Percentiles rank a stretch among this genome's conserved stretches.
These are phyloP conservation scores for Pteronura brasiliensis DNA, from an alignment of 2,113 vertebrate genomes.

Conservation along the genomic window DNA sequence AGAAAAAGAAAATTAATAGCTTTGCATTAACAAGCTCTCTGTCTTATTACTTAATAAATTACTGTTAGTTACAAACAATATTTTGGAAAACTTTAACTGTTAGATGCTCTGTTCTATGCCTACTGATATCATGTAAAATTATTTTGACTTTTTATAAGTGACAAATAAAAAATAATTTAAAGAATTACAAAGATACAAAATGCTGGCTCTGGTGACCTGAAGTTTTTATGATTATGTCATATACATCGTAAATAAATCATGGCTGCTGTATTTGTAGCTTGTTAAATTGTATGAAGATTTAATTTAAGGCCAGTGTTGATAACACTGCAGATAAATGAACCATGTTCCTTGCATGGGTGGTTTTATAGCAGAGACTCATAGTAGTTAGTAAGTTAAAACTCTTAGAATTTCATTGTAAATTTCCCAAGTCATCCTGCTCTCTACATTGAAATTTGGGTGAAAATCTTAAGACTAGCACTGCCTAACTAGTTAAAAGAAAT, in stretches of 20 bases:
- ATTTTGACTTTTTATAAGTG: constrained; percentile 30
- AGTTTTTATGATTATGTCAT: constrained; percentile 45
- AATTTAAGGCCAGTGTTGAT: constrained; percentile 45
- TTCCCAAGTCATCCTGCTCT: not conserved
- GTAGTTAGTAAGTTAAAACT: constrained; percentile 22
- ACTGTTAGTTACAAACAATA: constrained; percentile 50
- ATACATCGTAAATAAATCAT: constrained; percentile 43
- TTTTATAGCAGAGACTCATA: constrained; percentile 38
- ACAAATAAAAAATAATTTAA: constrained; percentile 50
- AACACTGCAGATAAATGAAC: constrained; percentile 36
- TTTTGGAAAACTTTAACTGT: constrained; percentile 45
- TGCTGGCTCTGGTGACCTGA: not conserved
- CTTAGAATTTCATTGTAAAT: constrained; percentile 22
- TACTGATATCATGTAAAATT: constrained; percentile 43
- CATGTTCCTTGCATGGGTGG: constrained; percentile 20
- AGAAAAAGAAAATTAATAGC: constrained; percentile 68
- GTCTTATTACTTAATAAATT: constrained; percentile 73
- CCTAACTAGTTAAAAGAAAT: constrained; percentile 26
- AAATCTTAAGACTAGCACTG: not conserved
- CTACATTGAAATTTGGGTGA: constrained; percentile 21
- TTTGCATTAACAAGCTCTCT: constrained; percentile 65
- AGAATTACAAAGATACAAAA: constrained; percentile 26
- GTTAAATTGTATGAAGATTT: constrained; percentile 51
- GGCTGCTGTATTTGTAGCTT: constrained; percentile 1
- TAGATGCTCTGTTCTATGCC: not conserved